A percentile compares a stretch with the other conserved stretches of the same genome.
Evolutionary conservation across 2,113 vertebrate genomes (phyloP).

Genomic region (Triplophysa rosa): DNA sequence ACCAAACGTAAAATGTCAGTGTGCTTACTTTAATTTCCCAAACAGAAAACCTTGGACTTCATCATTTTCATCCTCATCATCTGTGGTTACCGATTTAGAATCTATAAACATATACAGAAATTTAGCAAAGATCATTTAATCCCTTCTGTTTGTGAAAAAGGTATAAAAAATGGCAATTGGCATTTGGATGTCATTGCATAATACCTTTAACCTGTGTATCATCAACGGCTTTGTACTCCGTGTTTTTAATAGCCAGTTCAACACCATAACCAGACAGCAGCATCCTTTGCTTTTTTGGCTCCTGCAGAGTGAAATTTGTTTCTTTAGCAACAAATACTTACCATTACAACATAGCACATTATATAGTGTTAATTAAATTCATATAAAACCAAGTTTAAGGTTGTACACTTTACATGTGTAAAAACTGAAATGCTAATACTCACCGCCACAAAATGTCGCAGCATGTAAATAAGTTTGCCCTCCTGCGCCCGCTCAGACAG

Average conservation of each 20-base stretch:
- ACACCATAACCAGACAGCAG: slow-evolving; percentile 94
- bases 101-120: slow-evolving; percentile 65
- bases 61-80: slow-evolving; percentile 72
- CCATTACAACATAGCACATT: background rate
- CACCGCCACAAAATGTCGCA: slow-evolving; percentile 92
- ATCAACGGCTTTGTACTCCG: slow-evolving; percentile 95
- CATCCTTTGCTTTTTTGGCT: slow-evolving; percentile 80
- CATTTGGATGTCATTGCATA: background rate
- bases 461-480: slow-evolving; percentile 84
- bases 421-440: slow-evolving; percentile 50
- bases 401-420: background rate
- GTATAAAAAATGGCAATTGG: too few species aligned
- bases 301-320: slow-evolving; percentile 66
- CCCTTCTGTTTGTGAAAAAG: too few species aligned
- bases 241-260: slow-evolving; percentile 95
- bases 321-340: background rate
- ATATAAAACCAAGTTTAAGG: background rate
- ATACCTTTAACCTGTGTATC: slow-evolving; percentile 88
- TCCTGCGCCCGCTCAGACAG: slow-evolving; percentile 81
- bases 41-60: slow-evolving; percentile 95
- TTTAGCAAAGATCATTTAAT: background rate
- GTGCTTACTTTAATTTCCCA: slow-evolving; percentile 85
- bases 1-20: background rate
- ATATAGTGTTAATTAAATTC: background rate
- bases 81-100: slow-evolving; percentile 67